A percentile compares a stretch with the other conserved stretches of the same genome.
These are phyloP conservation scores for Pinna nobilis DNA, from an alignment of 1,140 invertebrate species.

Conservation along the genomic window DNA sequence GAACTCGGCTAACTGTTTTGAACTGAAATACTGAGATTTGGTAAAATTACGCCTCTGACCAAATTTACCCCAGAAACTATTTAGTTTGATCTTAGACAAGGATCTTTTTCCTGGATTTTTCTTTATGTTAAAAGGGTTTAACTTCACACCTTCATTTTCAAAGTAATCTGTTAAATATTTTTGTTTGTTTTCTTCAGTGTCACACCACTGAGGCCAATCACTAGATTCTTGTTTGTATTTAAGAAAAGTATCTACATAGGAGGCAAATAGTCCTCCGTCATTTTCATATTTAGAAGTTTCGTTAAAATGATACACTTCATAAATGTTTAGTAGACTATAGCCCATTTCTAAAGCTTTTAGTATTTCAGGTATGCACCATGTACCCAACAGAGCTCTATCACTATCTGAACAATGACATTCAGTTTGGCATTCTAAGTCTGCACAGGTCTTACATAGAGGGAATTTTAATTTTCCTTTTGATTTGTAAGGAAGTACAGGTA, in stretches of 20 bases:
- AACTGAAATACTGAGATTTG: constrained; percentile 21
- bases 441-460: constrained; percentile 35
- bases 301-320: constrained; percentile 68
- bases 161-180: constrained; percentile 58
- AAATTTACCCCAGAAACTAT: constrained; percentile 45
- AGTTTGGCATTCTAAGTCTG: not conserved
- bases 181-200: constrained; percentile 28
- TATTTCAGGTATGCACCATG: constrained; percentile 71
- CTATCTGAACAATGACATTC: constrained; percentile 24
- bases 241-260: constrained; percentile 52
- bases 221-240: constrained; percentile 55
- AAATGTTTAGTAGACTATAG: constrained; percentile 68
- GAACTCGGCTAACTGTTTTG: too few species aligned
- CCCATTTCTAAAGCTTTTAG: constrained; percentile 64
- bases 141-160: constrained; percentile 64
- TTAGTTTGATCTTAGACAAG: constrained; percentile 50
- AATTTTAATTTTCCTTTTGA: constrained; percentile 32
- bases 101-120: constrained; percentile 66
- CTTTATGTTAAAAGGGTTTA: constrained; percentile 65
- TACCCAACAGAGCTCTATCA: constrained; percentile 66
- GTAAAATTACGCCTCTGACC: constrained; percentile 28
- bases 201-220: constrained; percentile 40
- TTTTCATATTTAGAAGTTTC: constrained; percentile 61
- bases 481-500: constrained; percentile 23
- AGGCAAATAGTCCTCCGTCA: constrained; percentile 38